Conservation (phyloP, 1,140 invertebrate genomes). For the Cydia amplana region DNA sequence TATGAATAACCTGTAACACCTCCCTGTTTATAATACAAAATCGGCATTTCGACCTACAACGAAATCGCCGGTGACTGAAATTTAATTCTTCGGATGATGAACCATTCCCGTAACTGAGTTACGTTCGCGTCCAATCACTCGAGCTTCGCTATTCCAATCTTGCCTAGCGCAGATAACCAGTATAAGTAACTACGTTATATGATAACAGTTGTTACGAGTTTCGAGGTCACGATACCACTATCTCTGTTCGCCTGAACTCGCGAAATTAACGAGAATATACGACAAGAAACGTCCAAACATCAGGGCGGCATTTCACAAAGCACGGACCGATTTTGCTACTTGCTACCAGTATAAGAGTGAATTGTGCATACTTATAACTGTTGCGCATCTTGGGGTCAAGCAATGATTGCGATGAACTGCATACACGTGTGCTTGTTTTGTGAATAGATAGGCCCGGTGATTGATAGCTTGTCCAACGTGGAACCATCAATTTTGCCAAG, state of each 20-base stretch:
- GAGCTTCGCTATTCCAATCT: background rate
- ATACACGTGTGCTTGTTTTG: background rate
- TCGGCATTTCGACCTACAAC: background rate
- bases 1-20: background rate
- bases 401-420: background rate
- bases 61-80: background rate
- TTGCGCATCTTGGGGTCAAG: background rate
- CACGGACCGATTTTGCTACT: background rate
- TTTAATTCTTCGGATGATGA: background rate
- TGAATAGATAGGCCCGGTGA: background rate
- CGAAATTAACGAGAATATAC: background rate
- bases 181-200: background rate
- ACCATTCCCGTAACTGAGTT: background rate
- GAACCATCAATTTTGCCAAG: background rate
- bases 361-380: background rate
- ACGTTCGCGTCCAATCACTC: conserved; percentile 15
- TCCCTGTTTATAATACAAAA: background rate
- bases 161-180: background rate
- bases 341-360: background rate
- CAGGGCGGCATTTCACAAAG: background rate
- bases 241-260: background rate
- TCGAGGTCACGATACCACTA: background rate
- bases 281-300: conserved; percentile 1
- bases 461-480: conserved; percentile 4
- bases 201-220: background rate